Conservation (phyloP, 2,113 vertebrate species). For the Leptosomus discolor region DNA sequence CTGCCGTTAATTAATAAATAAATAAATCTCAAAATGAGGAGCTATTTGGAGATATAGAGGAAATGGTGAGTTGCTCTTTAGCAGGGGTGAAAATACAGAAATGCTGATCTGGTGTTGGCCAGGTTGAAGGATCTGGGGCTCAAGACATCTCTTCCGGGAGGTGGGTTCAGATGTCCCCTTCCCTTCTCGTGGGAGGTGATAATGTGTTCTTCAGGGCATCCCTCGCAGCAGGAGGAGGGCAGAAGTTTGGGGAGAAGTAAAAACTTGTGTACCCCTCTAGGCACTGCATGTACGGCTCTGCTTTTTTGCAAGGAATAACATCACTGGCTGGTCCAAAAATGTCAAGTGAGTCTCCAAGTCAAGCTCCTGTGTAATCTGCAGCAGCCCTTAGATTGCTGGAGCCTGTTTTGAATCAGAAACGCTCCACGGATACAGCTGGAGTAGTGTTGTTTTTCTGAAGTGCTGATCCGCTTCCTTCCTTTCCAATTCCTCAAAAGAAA, state of each 20-base stretch:
- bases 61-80: not conserved
- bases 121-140: not conserved
- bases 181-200: not conserved
- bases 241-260: not conserved
- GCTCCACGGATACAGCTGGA: not conserved
- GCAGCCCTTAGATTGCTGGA: not conserved
- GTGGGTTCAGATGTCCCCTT: not conserved
- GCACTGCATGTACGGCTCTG: not conserved
- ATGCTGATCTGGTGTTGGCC: not conserved
- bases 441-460: not conserved
- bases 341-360: not conserved
- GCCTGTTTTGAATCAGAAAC: not conserved
- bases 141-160: not conserved
- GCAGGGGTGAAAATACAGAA: not conserved
- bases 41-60: not conserved
- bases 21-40: not conserved
- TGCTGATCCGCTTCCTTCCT: not conserved
- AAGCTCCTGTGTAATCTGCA: not conserved
- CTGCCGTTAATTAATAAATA: not conserved
- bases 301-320: not conserved
- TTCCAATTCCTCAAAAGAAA: conserved; percentile 13
- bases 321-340: not conserved
- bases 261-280: not conserved
- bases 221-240: not conserved
- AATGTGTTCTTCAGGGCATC: not conserved